Evolutionary conservation across 2,888 invertebrate genomes (phyloP).

Genomic region (Nephrotoma guestfalica): DNA sequence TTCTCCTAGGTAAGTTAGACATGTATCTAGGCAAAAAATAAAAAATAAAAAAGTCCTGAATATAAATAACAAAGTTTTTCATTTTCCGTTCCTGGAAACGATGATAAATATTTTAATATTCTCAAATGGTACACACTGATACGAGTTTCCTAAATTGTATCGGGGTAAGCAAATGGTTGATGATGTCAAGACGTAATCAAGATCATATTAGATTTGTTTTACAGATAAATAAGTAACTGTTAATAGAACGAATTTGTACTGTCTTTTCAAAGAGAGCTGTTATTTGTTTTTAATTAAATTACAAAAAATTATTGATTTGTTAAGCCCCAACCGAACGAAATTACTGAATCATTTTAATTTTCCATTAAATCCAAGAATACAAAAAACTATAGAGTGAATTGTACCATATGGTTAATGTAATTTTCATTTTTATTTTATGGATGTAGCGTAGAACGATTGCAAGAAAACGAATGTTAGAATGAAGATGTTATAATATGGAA

Average conservation of each 20-base stretch:
- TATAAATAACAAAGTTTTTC: not conserved
- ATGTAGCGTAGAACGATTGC: not conserved
- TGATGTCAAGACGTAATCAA: too few relatives aligned
- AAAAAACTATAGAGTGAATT: not conserved
- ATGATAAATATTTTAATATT: not conserved
- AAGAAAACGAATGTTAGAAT: not conserved
- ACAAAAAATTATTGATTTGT: not conserved
- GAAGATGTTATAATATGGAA: not conserved
- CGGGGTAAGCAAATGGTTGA: too few relatives aligned
- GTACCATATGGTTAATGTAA: not conserved
- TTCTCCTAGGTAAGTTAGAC: not conserved
- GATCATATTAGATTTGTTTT: too few relatives aligned
- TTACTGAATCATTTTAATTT: not conserved
- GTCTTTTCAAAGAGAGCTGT: too few relatives aligned
- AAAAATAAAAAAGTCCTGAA: not conserved
- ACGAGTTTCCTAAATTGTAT: too few relatives aligned
- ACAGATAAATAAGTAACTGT: too few relatives aligned
- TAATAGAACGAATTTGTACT: too few relatives aligned
- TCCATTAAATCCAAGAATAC: not conserved
- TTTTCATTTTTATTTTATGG: not conserved
- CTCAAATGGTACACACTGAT: not conserved
- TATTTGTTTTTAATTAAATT: not conserved
- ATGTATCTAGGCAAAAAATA: not conserved
- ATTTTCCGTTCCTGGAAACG: not conserved
- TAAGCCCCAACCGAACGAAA: not conserved